Conservation (phyloP, 2,797 vertebrate species). For the Halcyon badia region DNA sequence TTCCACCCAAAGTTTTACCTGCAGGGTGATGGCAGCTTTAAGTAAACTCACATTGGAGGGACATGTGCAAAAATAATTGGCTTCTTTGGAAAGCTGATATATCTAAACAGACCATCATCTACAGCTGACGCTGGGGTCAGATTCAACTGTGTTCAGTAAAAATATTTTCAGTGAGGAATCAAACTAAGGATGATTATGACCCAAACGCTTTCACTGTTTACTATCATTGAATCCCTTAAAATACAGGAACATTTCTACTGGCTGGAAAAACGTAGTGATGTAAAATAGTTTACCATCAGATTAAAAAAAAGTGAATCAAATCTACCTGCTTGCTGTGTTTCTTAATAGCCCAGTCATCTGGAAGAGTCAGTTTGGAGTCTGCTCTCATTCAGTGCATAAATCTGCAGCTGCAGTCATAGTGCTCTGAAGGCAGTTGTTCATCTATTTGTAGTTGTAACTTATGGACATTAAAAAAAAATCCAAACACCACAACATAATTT, state of each 20-base stretch:
- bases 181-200: neutral
- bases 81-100: neutral
- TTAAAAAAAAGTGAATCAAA: neutral
- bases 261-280: neutral
- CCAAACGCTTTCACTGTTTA: neutral
- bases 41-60: neutral
- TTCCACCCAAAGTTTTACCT: neutral
- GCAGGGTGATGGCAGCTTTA: neutral
- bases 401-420: neutral
- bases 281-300: neutral
- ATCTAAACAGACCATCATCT: neutral
- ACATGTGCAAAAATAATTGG: neutral
- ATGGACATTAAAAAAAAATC: neutral
- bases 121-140: neutral
- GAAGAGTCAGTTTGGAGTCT: neutral
- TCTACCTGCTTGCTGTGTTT: neutral
- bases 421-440: neutral
- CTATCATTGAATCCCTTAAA: neutral
- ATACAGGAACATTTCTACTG: neutral
- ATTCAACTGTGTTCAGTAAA: neutral
- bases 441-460: neutral
- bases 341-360: neutral
- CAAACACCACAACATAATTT: neutral
- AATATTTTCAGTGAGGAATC: neutral
- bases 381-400: neutral